These are phyloP conservation scores for Podabrus alpinus DNA, from an alignment of 2,888 invertebrate species.

Conservation along the genomic window DNA sequence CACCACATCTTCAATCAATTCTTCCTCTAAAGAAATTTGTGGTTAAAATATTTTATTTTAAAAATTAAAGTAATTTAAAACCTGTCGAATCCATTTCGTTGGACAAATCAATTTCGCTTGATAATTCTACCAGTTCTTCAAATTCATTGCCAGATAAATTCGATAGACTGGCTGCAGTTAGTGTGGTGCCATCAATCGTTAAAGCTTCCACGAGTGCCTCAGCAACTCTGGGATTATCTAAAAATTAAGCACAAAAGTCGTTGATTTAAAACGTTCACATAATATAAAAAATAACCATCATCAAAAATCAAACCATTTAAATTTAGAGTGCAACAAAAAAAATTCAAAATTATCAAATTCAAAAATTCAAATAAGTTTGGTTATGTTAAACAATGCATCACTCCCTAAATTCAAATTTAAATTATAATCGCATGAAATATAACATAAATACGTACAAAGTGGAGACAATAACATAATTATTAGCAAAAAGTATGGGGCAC, in stretches of 20 bases:
- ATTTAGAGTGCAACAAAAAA: not conserved
- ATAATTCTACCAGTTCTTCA: constrained; percentile 48
- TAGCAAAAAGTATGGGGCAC: not conserved
- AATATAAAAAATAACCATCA: not conserved
- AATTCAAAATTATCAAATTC: not conserved
- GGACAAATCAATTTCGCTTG: constrained; percentile 46
- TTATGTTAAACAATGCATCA: constrained; percentile 1
- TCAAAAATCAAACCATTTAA: not conserved
- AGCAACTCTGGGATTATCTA: constrained; percentile 43
- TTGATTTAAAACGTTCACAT: not conserved
- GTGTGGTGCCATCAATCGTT: constrained; percentile 40
- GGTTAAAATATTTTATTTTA: not conserved
- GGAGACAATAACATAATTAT: not conserved
- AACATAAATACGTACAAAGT: not conserved
- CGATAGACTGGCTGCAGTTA: constrained; percentile 37
- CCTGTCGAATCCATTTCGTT: constrained; percentile 48
- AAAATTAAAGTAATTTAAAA: constrained; percentile 17
- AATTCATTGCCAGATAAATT: constrained; percentile 44
- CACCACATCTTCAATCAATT: constrained; percentile 35
- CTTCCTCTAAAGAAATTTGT: constrained; percentile 5
- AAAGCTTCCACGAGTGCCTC: constrained; percentile 44
- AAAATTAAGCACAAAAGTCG: constrained; percentile 21
- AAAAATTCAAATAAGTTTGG: constrained; percentile 2
- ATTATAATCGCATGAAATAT: not conserved
- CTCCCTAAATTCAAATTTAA: not conserved